A percentile compares a stretch with the other conserved stretches of the same genome.
Evolutionary conservation across 92 coral and sea anemone species (phyloP).

Genomic region (Phenganax subtilis): DNA sequence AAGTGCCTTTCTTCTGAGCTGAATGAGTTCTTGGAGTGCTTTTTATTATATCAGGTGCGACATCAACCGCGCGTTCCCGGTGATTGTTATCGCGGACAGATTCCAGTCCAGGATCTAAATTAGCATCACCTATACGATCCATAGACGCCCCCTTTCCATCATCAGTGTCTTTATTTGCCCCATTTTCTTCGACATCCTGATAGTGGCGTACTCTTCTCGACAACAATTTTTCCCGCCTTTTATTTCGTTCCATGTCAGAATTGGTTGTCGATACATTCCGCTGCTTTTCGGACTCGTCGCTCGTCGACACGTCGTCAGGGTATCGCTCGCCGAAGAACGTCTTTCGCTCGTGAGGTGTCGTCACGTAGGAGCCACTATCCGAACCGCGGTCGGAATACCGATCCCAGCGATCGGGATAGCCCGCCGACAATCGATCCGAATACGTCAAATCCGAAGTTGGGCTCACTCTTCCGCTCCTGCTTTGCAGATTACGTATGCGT

Average conservation of each 20-base stretch:
- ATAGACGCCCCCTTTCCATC: not conserved
- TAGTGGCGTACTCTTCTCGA: conserved; percentile 31
- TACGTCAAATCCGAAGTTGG: conserved; percentile 36
- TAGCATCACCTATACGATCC: conserved; percentile 38
- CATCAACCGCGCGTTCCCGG: conserved; percentile 37
- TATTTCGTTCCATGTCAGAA: conserved; percentile 22
- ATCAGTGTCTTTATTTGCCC: not conserved
- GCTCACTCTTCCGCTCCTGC: conserved; percentile 24
- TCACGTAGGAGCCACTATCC: conserved; percentile 36
- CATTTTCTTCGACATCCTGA: conserved; percentile 20
- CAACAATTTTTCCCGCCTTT: conserved; percentile 36
- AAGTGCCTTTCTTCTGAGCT: not conserved
- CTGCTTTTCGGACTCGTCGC: conserved; percentile 37
- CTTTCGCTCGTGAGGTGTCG: conserved; percentile 39
- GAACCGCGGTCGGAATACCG: conserved; percentile 32
- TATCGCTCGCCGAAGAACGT: conserved; percentile 37
- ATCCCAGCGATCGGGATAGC: conserved; percentile 32
- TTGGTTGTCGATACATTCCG: not conserved
- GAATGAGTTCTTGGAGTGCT: conserved; percentile 16
- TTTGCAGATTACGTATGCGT: conserved; percentile 12
- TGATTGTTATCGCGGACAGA: not conserved
- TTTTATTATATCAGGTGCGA: conserved; percentile 32
- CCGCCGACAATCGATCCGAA: conserved; percentile 38
- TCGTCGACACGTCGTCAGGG: conserved; percentile 42
- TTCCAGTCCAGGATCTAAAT: conserved; percentile 8